Percentiles rank a stretch among this genome's conserved stretches.
Evolutionary conservation across 2,797 vertebrate species (phyloP).

Genomic region (Pitangus sulphuratus): DNA sequence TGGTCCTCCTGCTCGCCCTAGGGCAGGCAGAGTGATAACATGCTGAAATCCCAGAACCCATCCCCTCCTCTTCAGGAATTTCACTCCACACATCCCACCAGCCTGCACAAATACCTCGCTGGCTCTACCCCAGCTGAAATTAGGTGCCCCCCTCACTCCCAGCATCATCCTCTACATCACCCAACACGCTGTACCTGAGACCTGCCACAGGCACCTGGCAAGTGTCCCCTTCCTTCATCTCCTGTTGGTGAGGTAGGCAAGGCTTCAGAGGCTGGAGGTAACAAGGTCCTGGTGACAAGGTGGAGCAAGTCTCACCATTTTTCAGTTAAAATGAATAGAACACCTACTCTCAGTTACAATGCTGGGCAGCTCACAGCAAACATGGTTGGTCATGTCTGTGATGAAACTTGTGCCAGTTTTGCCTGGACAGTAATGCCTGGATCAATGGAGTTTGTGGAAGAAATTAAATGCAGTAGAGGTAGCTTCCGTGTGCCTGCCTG

Average conservation of each 20-base stretch:
- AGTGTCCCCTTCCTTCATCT: not conserved
- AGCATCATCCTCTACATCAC: fast-evolving
- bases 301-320: not conserved
- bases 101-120: not conserved
- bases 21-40: not conserved
- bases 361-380: not conserved
- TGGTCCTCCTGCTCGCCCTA: fast-evolving
- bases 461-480: conserved; percentile 2
- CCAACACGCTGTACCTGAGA: not conserved
- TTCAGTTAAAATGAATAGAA: not conserved
- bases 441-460: conserved; percentile 21
- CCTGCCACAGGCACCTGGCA: not conserved
- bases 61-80: not conserved
- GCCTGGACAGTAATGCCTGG: not conserved
- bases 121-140: not conserved
- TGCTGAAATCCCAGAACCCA: not conserved
- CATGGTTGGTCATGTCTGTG: not conserved
- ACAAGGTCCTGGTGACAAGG: not conserved
- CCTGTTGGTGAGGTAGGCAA: not conserved
- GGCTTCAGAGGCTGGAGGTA: not conserved
- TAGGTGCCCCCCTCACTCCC: no score
- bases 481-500: not conserved
- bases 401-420: conserved; percentile 1
- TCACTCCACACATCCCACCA: not conserved
- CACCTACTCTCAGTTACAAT: not conserved